Conservation (phyloP, 2,113 vertebrate species). For the Laticauda laticaudata region DNA sequence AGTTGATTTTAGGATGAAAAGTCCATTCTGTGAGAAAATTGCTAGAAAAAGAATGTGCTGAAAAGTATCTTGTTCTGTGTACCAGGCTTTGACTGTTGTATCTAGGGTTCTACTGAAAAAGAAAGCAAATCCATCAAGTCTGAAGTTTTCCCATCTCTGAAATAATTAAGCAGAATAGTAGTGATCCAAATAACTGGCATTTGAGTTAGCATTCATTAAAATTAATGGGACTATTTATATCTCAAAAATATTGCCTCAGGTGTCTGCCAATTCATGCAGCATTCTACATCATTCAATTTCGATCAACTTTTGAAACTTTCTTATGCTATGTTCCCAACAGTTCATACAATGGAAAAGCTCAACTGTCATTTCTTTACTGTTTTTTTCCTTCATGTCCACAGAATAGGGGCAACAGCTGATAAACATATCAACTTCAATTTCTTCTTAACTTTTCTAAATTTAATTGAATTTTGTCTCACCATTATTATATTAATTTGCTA, state of each 20-base stretch:
- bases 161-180: conserved; percentile 5
- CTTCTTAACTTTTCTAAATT: not conserved
- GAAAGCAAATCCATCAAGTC: not conserved
- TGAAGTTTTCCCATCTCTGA: not conserved
- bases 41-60: too few relatives aligned
- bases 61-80: not conserved
- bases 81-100: not conserved
- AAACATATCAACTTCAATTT: not conserved
- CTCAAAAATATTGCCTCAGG: conserved; percentile 26
- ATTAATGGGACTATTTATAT: conserved; percentile 28
- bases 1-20: not conserved
- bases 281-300: conserved; percentile 26
- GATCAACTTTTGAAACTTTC: conserved; percentile 4
- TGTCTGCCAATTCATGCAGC: conserved; percentile 23
- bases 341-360: not conserved
- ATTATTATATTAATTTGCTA: not conserved
- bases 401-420: not conserved
- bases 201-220: conserved; percentile 21
- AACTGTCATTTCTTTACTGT: not conserved
- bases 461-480: not conserved
- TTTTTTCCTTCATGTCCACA: not conserved
- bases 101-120: not conserved
- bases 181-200: conserved; percentile 1
- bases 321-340: not conserved
- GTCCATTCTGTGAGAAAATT: not conserved